Evolutionary conservation across 2,797 vertebrate species (phyloP).

Genomic region (Hylomyscus alleni): DNA sequence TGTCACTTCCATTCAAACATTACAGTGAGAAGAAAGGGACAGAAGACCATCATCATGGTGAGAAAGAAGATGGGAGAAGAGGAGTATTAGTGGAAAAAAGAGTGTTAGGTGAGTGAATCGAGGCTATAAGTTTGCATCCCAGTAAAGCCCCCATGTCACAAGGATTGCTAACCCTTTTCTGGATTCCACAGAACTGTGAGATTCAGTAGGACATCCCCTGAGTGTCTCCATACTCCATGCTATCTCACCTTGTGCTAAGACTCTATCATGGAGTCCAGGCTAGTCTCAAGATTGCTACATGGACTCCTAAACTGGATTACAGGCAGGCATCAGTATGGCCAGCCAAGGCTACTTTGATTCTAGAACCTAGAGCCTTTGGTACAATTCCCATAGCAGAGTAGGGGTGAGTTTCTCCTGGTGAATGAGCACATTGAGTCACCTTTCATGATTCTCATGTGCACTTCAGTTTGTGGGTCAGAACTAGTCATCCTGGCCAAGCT

Average conservation of each 20-base stretch:
- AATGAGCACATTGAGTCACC: neutral
- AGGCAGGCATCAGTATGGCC: neutral
- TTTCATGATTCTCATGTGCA: neutral
- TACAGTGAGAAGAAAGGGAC: neutral
- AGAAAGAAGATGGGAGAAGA: neutral
- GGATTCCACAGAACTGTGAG: neutral
- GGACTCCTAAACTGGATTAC: neutral
- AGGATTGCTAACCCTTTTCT: neutral
- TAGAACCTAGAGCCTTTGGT: too few species aligned
- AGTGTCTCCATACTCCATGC: neutral
- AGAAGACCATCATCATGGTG: too few species aligned
- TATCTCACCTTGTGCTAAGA: neutral
- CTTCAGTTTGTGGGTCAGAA: neutral
- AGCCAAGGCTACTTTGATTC: neutral
- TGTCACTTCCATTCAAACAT: neutral
- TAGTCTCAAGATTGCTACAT: neutral
- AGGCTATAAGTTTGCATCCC: too few species aligned
- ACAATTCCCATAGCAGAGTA: neutral
- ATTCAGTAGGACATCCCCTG: neutral
- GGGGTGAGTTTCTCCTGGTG: too few species aligned
- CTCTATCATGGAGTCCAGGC: neutral
- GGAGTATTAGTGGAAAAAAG: neutral
- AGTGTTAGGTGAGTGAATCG: fast-evolving
- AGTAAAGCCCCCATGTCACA: neutral
- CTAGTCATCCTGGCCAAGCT: neutral